Conservation (phyloP, 2,888 invertebrate species). For the Dasypogon diadema region DNA sequence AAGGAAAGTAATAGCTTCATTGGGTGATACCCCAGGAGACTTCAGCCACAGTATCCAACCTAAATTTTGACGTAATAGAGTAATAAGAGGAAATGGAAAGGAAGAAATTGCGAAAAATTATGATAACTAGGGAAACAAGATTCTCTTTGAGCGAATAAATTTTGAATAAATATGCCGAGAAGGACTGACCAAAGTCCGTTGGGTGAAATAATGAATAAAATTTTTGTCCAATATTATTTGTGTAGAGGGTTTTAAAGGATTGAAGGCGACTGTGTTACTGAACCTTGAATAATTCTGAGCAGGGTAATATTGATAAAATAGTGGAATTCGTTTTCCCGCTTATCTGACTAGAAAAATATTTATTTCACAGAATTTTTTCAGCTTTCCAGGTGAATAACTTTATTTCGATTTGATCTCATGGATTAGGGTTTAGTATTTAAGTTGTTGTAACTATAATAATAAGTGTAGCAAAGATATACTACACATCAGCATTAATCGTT, state of each 20-base stretch:
- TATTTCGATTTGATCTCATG: too few relatives aligned
- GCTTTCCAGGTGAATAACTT: too few relatives aligned
- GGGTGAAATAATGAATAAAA: slow-evolving; percentile 36
- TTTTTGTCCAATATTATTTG: not conserved
- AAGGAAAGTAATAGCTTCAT: slow-evolving; percentile 16
- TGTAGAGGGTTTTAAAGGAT: not conserved
- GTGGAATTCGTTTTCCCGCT: too few relatives aligned
- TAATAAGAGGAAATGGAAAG: slow-evolving; percentile 47
- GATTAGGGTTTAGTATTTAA: too few relatives aligned
- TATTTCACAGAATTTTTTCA: too few relatives aligned
- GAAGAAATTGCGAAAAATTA: slow-evolving; percentile 48
- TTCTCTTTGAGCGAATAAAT: slow-evolving; percentile 30
- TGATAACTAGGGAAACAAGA: slow-evolving; percentile 31
- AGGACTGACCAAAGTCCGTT: not conserved
- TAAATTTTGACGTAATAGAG: slow-evolving; percentile 35
- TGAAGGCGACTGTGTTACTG: too few relatives aligned
- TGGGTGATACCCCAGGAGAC: slow-evolving; percentile 26
- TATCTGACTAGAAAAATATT: too few relatives aligned
- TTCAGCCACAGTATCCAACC: slow-evolving; percentile 16
- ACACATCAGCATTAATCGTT: too few relatives aligned
- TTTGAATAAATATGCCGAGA: slow-evolving; percentile 36
- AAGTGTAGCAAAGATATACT: too few relatives aligned
- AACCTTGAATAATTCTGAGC: too few relatives aligned
- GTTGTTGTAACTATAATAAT: too few relatives aligned
- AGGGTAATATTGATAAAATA: too few relatives aligned